Base-by-base conservation (phyloP, 2,888 invertebrate species). In the Malachius bipustulatus region DNA sequence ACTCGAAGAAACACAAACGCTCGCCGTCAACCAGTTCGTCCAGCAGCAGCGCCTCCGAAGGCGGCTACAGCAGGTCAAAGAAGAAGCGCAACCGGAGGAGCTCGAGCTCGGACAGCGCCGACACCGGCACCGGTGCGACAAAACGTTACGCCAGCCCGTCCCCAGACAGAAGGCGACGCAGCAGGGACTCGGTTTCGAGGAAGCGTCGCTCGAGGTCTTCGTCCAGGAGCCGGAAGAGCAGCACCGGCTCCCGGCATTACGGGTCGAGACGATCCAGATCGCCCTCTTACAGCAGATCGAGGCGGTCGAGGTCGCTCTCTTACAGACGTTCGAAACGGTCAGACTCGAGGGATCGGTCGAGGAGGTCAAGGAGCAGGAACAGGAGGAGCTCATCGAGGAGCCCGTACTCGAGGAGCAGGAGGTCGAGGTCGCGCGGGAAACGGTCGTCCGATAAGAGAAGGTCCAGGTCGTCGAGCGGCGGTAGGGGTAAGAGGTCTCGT, bases 401-500 rank as follows among this genome's bases (percentile, higher is more conserved):
- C 42, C 34, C 39, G 37, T 35, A 38, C 40, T 26, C 42, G 10
- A 40, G 40, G 12, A 37, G 43, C 4, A 45, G 45, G 30, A 43
- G 46, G 35, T 49, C 52, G 15, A 40, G 40, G 16, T 44, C 43
- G 34, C 38, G 41, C n/a, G 38, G 45, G 16, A 34, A 44, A 10
- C 45, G 44, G 16, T 41, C 42, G 27, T 47, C 46, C n/a, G 30
- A 44, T 27, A 39, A 45, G 3, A 43, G 46, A 15, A 42, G 51
- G 37, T 47, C 48, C 32, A 32, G 49, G 35, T 48, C 50, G 31
- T 46, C 43, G 32, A 49, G 51, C 36, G 48, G 43, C 37, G 43
- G 16, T 11, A 32, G 49, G 36, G 52, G 49, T 47, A 49, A 50
- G 48, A 51, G 51, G 43, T 48, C 48, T 37, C 47, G 45, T 39